Conservation (phyloP, 2,113 vertebrate species). For the Paralichthys olivaceus region DNA sequence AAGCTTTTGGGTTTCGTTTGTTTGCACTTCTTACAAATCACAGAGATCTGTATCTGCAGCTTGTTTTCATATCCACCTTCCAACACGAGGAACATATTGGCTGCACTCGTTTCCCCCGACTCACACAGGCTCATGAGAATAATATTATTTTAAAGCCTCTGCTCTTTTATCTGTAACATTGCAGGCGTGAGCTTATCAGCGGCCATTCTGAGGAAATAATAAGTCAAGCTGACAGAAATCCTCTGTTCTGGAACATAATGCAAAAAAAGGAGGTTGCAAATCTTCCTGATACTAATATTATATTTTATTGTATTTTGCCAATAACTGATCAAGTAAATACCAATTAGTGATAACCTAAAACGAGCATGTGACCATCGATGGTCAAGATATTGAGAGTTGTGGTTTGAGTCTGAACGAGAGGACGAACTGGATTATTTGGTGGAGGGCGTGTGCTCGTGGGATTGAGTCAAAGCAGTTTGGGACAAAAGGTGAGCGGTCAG, state of each 20-base stretch:
- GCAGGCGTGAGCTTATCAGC: slow-evolving; percentile 18
- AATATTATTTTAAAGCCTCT: slow-evolving; percentile 4
- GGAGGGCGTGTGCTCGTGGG: too few species aligned
- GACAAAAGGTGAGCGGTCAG: too few species aligned
- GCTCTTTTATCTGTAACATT: slow-evolving; percentile 12
- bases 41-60: slow-evolving; percentile 21
- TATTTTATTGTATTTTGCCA: slow-evolving; percentile 4
- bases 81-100: not conserved
- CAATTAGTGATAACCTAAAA: not conserved
- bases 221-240: not conserved
- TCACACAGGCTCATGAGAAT: not conserved
- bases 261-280: not conserved
- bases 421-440: too few species aligned
- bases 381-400: too few species aligned
- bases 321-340: not conserved
- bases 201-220: slow-evolving; percentile 12
- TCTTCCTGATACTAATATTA: not conserved
- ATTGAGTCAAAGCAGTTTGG: too few species aligned
- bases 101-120: not conserved
- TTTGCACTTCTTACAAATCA: slow-evolving; percentile 6
- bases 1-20: slow-evolving; percentile 11
- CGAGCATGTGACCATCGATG: too few species aligned
- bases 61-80: slow-evolving; percentile 14
- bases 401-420: too few species aligned
- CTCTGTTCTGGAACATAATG: not conserved